A percentile compares a stretch with the other conserved stretches of the same genome.
Conservation (phyloP, 2,888 invertebrate genomes). For the Meiosimyza platycephala region DNA sequence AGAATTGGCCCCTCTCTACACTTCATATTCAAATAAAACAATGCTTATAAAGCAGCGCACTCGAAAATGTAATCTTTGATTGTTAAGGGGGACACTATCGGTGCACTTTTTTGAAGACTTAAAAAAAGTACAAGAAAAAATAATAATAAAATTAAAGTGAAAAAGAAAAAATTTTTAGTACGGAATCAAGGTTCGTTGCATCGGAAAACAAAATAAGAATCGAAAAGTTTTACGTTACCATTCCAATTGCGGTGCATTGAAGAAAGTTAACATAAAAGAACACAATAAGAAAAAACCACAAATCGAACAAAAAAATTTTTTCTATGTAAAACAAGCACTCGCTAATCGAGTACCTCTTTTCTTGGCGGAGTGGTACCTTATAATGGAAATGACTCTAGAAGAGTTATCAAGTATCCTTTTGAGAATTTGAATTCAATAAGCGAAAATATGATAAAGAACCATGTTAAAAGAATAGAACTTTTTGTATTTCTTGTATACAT, state of each 20-base stretch:
- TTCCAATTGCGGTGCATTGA: no score
- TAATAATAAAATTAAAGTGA: background rate
- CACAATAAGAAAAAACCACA: constrained; percentile 3
- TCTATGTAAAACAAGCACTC: background rate
- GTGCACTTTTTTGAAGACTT: background rate
- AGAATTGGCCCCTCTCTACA: constrained; percentile 16
- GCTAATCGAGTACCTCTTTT: background rate
- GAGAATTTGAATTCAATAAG: background rate
- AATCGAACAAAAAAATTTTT: background rate
- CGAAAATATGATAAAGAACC: no score
- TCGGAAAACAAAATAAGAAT: background rate
- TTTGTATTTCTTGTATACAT: no score
- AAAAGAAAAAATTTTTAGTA: background rate
- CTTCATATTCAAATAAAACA: constrained; percentile 15
- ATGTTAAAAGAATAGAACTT: no score
- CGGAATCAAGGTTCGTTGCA: constrained; percentile 32
- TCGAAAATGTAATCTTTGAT: background rate
- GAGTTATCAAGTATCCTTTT: background rate
- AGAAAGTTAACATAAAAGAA: no score
- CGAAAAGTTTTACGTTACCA: background rate
- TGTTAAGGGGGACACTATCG: background rate
- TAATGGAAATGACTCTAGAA: background rate
- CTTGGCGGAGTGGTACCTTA: background rate
- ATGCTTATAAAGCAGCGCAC: constrained; percentile 4
- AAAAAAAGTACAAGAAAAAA: background rate